Evolutionary conservation across 92 coral and sea anemone species (phyloP), one percentile per base, ranked within the genome.

Genomic region (Epizoanthus stellaris): DNA sequence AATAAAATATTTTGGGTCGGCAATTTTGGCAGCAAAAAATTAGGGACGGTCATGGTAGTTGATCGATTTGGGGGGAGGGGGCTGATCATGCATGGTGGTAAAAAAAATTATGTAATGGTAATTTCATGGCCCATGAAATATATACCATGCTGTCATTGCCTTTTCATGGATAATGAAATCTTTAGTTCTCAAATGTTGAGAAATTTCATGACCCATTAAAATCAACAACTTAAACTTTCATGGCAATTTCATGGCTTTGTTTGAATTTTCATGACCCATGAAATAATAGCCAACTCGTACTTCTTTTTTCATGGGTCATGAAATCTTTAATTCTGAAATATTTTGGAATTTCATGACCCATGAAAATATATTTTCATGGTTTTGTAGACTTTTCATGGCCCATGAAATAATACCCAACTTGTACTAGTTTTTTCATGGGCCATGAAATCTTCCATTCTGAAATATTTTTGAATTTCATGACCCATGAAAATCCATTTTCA

Each of bases 151-250:
- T 23, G n/a, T 25, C 12, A 40, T 25, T 25, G n/a, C 36, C 36
- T 62, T 67, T 67, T 62, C 67, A 62, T 67, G 49, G 73, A 17
- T 45, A n/a, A 67, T 67, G 45, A 67, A 67, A 67, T 67, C 73
- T 67, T 36, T 34, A 2, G 21, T 6, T 19, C 9, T 62, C 3
- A 62, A 62, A 14, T 67, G 36, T 67, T 67, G 30, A 25, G 42
- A 23, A 67, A 25, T 67, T 67, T 67, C 73, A 3, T 67, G 73
- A 67, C 43, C 45, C 73, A 67, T 67, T 16, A 67, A 67, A 67
- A 30, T 67, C 42, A 67, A 30, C 25, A 25, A 1, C 15, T 30
- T 23, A 30, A 30, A 67, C 2, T 38, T 67, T 67, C 19, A 36
- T 67, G 73, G 36, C 36, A 13, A 25, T 67, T 67, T 67, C 45